Percentiles rank a stretch among this genome's conserved stretches.
Conservation (phyloP, 2,888 invertebrate genomes). For the Oxyteleia sp. region DNA sequence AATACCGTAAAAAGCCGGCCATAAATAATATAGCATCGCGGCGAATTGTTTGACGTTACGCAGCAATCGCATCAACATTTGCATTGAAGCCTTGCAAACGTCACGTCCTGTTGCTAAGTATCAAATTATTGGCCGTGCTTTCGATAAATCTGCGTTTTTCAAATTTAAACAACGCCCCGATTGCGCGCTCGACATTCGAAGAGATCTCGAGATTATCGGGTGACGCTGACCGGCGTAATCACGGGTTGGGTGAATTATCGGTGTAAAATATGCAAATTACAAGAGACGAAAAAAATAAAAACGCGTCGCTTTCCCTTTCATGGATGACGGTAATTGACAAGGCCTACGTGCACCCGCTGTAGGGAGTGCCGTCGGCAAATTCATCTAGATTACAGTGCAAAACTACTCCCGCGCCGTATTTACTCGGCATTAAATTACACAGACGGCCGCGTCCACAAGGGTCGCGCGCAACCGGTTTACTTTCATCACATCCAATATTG, state of each 20-base stretch:
- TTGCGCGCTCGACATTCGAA: background rate
- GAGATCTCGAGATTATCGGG: background rate
- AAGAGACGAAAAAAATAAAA: conserved; percentile 30
- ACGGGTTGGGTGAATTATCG: conserved; percentile 28
- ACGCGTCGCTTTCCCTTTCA: conserved; percentile 56
- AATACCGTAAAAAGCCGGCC: conserved; percentile 18
- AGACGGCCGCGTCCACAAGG: conserved; percentile 81
- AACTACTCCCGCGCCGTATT: conserved; percentile 84
- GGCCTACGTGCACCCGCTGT: conserved; percentile 63
- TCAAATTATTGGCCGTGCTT: no score
- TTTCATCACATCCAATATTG: conserved; percentile 86
- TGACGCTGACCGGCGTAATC: conserved; percentile 1
- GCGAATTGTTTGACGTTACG: conserved; percentile 9
- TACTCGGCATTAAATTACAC: conserved; percentile 86
- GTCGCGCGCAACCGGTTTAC: conserved; percentile 83
- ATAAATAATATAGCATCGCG: conserved; percentile 20
- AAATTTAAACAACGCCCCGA: background rate
- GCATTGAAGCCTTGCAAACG: background rate
- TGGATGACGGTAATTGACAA: conserved; percentile 74
- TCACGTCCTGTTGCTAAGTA: no score
- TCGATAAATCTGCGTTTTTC: background rate
- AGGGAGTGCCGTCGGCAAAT: conserved; percentile 82
- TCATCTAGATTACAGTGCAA: conserved; percentile 83
- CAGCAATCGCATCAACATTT: conserved; percentile 2
- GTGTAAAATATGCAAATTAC: conserved; percentile 35